Evolutionary conservation across 2,888 invertebrate species (phyloP).

Genomic region (Actias luna): DNA sequence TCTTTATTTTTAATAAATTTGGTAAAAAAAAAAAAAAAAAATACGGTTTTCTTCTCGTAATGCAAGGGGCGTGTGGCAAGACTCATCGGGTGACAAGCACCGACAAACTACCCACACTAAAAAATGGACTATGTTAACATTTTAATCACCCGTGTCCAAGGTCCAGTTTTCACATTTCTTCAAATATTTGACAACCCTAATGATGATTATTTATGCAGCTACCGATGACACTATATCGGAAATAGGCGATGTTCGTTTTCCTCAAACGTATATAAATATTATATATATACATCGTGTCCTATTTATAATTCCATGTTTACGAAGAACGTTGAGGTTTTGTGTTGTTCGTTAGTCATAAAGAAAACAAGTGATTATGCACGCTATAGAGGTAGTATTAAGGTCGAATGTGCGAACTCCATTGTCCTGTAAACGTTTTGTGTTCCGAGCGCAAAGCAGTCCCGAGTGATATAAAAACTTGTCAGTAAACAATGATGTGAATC

Average conservation of each 20-base stretch:
- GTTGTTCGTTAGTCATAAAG: constrained; percentile 28
- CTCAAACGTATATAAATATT: constrained; percentile 22
- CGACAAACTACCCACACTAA: too few species aligned
- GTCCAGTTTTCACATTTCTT: too few species aligned
- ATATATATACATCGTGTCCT: constrained; percentile 19
- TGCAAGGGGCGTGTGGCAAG: too few species aligned
- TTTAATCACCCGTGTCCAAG: too few species aligned
- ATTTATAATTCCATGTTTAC: constrained; percentile 23
- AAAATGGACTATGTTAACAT: too few species aligned
- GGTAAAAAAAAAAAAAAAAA: too few species aligned
- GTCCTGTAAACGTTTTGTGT: constrained; percentile 53
- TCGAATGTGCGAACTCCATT: constrained; percentile 27
- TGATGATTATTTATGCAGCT: neutral
- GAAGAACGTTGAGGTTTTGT: constrained; percentile 52
- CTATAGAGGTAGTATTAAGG: constrained; percentile 31
- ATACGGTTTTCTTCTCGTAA: too few species aligned
- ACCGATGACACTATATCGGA: neutral
- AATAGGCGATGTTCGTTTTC: constrained; percentile 22
- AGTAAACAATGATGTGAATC: constrained; percentile 26
- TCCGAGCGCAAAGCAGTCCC: constrained; percentile 42
- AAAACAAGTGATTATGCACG: constrained; percentile 20
- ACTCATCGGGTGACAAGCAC: too few species aligned
- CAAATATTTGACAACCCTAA: too few species aligned
- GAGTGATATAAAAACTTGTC: constrained; percentile 20
- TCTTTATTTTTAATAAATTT: too few species aligned